Evolutionary conservation across 1,140 invertebrate species (phyloP), one percentile per base, ranked within the genome.

Genomic region (Contarinia nasturtii): DNA sequence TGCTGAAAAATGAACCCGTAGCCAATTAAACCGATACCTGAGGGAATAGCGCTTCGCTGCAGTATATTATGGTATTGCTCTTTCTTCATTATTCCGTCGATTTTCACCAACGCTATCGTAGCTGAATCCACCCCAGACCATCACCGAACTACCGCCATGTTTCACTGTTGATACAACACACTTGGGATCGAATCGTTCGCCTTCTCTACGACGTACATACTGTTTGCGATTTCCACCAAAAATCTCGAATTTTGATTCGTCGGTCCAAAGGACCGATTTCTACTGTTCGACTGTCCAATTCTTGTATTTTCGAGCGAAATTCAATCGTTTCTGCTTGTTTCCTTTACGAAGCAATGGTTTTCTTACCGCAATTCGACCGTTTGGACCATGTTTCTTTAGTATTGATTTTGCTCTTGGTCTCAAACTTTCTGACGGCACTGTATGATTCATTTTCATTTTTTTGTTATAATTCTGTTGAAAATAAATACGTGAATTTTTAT

Each of bases 231-330:
- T 38, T 14, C 45, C 48, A 15, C 41, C 36, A 48, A 46, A 48
- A 12, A 50, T 45, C 40, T 52, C 47, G 44, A 49, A 52, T 45
- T 52, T 52, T n/a, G 48, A 49, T 21, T 52, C 46, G 42, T 50
- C 48, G 8, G 21, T 36, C 20, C 49, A 52, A 11, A 49, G 7
- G 15, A 52, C 51, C 7, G 38, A 2, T 7, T 44, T 43, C 38
- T 45, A 47, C 38, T 48, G 48, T 8, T 49, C 42, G 21, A 33
- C 33, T 27, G 45, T 49, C 49, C 48, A 49, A 41, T 49, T 53
- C 38, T 45, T 45, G 47, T 51, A 44, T 2, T 21, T 14, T 33
- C 17, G 42, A 38, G 44, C 37, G 45, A 48, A 51, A 36, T 33
- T 27, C 37, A 51, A 47, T n/a, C 50, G 27, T 37, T 41, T 43